These are phyloP conservation scores for Zaprionus kolodkinae DNA, from an alignment of 1,140 invertebrate species.

Conservation along the genomic window DNA sequence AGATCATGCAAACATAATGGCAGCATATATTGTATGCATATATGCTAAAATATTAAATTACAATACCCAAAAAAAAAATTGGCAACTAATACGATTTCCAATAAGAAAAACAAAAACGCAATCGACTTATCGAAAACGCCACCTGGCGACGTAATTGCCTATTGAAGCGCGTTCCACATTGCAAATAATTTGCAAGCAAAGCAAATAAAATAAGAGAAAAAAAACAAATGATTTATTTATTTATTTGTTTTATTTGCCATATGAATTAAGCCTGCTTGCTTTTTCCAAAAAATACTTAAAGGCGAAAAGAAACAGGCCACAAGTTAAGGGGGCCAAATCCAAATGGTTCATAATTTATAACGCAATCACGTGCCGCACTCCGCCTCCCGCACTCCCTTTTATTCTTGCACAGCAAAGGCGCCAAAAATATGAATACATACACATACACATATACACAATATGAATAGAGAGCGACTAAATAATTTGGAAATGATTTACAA, in stretches of 20 bases:
- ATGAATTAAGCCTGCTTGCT: background rate
- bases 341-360: constrained; percentile 79
- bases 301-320: constrained; percentile 2
- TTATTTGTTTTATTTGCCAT: background rate
- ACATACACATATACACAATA: constrained; percentile 34
- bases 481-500: constrained; percentile 82
- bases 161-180: constrained; percentile 7
- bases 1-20: constrained; percentile 81
- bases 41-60: constrained; percentile 79
- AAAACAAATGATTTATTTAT: background rate
- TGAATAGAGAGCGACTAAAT: constrained; percentile 77
- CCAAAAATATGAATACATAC: constrained; percentile 81
- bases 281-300: constrained; percentile 27
- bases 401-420: constrained; percentile 48
- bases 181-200: constrained; percentile 1
- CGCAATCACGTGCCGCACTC: constrained; percentile 77
- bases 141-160: background rate
- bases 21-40: constrained; percentile 73
- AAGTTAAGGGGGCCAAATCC: constrained; percentile 44
- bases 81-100: constrained; percentile 37
- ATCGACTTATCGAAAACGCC: background rate
- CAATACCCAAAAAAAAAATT: constrained; percentile 56
- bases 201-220: background rate
- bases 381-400: constrained; percentile 2
- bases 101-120: constrained; percentile 12